Evolutionary conservation across 1,140 invertebrate species (phyloP), one percentile per base, ranked within the genome.

Genomic region (Drosophila paulistorum): DNA sequence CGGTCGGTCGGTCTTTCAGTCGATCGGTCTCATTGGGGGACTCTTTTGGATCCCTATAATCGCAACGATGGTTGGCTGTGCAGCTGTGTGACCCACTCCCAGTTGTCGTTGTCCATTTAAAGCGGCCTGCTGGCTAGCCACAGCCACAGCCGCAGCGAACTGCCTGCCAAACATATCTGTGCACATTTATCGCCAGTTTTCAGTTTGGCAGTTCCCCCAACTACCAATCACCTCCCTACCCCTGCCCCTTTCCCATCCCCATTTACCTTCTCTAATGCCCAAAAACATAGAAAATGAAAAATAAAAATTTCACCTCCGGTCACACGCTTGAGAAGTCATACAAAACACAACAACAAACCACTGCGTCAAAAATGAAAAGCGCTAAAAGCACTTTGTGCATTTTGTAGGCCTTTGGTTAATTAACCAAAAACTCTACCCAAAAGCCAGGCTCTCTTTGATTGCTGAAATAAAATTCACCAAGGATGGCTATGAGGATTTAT

Each of bases 61-160:
- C 82, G 81, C 78, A 74, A 68, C 82, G 62, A 30, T 30, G 30
- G 7, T 84, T 85, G 68, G 77, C 48, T 64, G 70, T 51, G 74
- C 82, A 87, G 83, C 82, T 86, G 82, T 78, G 76, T 86, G 83
- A 86, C 82, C 82, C 82, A 86, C 82, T 86, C 83, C 79, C 82
- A 87, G 82, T 86, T 86, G 83, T 87, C 79, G 82, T 87, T 86
- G 83, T 87, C 79, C 83, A 79, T 82, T 87, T 79, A 78, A 86
- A 85, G 78, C 81, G 70, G 68, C 81, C 81, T 77, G 79, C 57
- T 77, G 71, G 77, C 77, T 77, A 75, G 73, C 61, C 76, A 76
- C 73, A 75, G 73, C 61, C 76, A 73, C 45, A 17, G 63, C 59
- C 72, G 35, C 68, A 71, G 23, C 37, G 4, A 13, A 11, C 37